Base-by-base conservation (phyloP, 2,888 invertebrate species). In the Orgyia antiqua region DNA sequence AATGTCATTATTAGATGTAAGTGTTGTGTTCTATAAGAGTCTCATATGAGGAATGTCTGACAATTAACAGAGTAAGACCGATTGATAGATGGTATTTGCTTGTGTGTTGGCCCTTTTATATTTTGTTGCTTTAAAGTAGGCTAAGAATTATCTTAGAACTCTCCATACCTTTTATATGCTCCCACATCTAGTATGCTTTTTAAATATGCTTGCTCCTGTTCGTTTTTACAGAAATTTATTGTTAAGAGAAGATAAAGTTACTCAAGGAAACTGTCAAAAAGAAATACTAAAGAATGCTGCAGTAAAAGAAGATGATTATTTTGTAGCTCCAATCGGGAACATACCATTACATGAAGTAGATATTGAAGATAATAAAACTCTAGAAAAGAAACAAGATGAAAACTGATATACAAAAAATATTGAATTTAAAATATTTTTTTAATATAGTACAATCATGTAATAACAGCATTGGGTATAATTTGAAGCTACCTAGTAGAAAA, bases 261-360 rank as follows among this genome's bases (percentile, higher is more conserved):
- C 88, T 1, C 92, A 93, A 52, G 92, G 91, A 10, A 89, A 91
- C 56, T 90, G 89, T 54, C 88, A 90, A 31, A 83, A 89, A 13
- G 89, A 91, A 30, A 88, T 97, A 39, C 68, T 97, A 33, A 87
- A 78, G 40, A 95, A 96, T 88, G 94, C 97, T 1, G 59, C 83
- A 19, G 47, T 92, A 30, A 88, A 88, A 8, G 94, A 96, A 62
- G 97, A 97, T 68, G 95, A 95, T 53, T 97, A 96, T 70, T 97
- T 96, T 86, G 92, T 97, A 8, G 93, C 94, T 15, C 97, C 97
- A 5, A 93, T 93, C 9, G 96, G 96, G 49, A 94, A 95, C 68
- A 93, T 94, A 54, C 93, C 94, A 0, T 62, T 94, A 35, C 89
- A 91, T 62, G 83, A 84, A 67, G 57, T 82, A 26, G 61, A 71